A percentile compares a stretch with the other conserved stretches of the same genome.
Conservation (phyloP, 2,797 vertebrate genomes). For the Caiman crocodilus region DNA sequence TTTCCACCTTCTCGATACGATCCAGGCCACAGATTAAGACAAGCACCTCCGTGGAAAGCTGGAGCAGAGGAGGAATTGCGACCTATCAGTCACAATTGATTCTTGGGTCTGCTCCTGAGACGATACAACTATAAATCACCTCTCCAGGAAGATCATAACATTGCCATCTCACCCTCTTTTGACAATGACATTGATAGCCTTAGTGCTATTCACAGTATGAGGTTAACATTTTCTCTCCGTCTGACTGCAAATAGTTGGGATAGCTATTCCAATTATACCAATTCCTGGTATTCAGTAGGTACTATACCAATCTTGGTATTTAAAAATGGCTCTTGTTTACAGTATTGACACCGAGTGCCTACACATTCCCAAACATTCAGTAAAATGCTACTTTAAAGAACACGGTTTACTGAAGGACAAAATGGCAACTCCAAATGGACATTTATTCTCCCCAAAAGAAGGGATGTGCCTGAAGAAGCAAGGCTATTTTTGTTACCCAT, state of each 20-base stretch:
- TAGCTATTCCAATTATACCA: background rate
- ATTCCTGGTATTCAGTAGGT: no score
- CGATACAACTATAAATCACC: background rate
- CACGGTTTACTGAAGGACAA: accelerated
- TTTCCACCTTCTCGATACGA: no score
- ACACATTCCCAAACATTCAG: accelerated
- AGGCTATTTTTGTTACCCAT: background rate
- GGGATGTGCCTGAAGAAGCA: background rate
- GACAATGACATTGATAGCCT: background rate
- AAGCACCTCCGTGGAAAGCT: background rate
- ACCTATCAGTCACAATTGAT: background rate
- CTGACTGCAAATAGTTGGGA: background rate
- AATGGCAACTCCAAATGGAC: accelerated
- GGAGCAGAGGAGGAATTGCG: background rate
- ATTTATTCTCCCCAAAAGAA: background rate
- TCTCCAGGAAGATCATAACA: background rate
- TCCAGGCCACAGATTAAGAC: background rate
- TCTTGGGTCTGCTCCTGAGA: background rate
- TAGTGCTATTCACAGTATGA: background rate
- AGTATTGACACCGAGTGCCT: accelerated
- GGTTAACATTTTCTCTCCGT: background rate
- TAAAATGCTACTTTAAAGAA: accelerated
- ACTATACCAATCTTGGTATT: background rate
- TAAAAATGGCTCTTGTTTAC: background rate
- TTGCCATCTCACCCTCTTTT: background rate